Evolutionary conservation across 2,113 vertebrate genomes (phyloP).

Genomic region (Carollia perspicillata): DNA sequence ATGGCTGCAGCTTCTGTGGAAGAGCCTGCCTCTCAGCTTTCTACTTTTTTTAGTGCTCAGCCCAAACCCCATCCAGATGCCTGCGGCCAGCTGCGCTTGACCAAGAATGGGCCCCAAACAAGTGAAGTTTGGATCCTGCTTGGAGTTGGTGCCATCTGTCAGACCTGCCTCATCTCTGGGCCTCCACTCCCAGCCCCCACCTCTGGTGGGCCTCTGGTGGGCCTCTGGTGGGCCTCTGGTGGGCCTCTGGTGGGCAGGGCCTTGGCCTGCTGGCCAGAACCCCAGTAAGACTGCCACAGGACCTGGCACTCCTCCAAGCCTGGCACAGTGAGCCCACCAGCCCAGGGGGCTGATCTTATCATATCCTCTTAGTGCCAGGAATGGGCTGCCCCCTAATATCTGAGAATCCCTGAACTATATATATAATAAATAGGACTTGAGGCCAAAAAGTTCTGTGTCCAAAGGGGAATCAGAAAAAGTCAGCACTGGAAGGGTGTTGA

Average conservation of each 20-base stretch:
- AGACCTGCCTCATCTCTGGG: neutral
- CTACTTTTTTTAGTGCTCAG: neutral
- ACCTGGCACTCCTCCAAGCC: neutral
- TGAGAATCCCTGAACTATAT: neutral
- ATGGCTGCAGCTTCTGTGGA: neutral
- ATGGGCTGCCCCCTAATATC: neutral
- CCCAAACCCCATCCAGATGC: neutral
- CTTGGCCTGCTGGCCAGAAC: neutral
- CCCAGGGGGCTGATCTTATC: neutral
- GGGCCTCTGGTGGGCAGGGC: neutral
- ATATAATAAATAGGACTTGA: conserved; percentile 45
- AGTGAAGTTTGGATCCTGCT: neutral
- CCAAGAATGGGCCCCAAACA: neutral
- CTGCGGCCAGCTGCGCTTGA: neutral
- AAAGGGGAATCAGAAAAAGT: neutral
- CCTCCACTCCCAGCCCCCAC: neutral
- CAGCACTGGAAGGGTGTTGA: neutral
- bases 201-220: neutral
- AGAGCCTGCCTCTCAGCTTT: neutral
- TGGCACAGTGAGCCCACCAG: neutral
- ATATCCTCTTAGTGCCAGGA: neutral
- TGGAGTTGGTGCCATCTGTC: neutral
- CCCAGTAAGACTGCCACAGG: neutral
- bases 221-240: neutral
- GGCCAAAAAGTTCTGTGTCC: neutral